Conservation (phyloP, 2,113 vertebrate species). For the Cynoglossus semilaevis region DNA sequence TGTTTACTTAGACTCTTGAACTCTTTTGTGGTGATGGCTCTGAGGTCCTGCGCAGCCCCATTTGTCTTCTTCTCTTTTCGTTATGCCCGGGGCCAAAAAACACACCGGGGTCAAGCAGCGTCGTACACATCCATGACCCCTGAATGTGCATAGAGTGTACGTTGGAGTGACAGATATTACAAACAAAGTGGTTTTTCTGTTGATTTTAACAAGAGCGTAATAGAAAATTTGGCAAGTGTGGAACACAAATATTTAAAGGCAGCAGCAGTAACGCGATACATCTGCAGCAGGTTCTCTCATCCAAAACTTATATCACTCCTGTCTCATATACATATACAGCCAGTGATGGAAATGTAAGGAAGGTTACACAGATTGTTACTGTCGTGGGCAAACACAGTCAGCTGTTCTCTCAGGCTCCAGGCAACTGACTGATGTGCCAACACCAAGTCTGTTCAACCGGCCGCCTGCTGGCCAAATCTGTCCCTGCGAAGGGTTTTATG, state of each 20-base stretch:
- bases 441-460: too few relatives aligned
- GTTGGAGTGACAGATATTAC: slow-evolving; percentile 23
- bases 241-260: slow-evolving; percentile 13
- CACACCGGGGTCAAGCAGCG: slow-evolving; percentile 34
- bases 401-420: too few relatives aligned
- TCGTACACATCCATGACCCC: slow-evolving; percentile 17
- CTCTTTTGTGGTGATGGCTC: slow-evolving; percentile 20
- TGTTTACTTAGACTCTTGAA: slow-evolving; percentile 31
- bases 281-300: neutral
- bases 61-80: slow-evolving; percentile 30
- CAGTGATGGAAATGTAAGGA: too few relatives aligned
- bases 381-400: too few relatives aligned
- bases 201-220: slow-evolving; percentile 10
- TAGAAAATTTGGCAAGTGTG: slow-evolving; percentile 1
- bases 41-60: slow-evolving; percentile 12
- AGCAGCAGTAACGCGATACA: neutral
- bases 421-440: too few relatives aligned
- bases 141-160: slow-evolving; percentile 22
- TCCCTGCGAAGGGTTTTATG: too few relatives aligned
- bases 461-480: too few relatives aligned
- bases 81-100: slow-evolving; percentile 27
- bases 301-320: neutral
- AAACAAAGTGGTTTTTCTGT: slow-evolving; percentile 15
- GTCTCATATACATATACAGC: too few relatives aligned
- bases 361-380: too few relatives aligned